Base-by-base conservation (phyloP, 2,113 vertebrate species). In the Acrocephalus kingi region DNA sequence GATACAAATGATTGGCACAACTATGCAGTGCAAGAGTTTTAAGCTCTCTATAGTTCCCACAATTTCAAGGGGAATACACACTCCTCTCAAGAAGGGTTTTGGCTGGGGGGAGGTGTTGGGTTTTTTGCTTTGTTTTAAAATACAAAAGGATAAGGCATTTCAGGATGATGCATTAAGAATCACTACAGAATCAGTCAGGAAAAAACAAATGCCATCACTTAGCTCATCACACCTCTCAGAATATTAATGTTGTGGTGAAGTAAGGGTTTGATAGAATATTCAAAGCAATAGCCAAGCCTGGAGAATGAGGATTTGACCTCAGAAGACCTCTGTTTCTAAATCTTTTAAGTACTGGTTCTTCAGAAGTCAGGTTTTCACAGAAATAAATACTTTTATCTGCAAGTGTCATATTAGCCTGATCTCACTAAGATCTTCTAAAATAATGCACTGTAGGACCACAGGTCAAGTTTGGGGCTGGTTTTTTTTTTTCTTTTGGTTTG, bases 51-150 rank as follows among this genome's bases (percentile, higher is more conserved):
- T 5, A 31, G 13, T n/a, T 74, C 16, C 20, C 13, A 45, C 37
- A 24, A 88, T 27, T 63, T 76, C 55, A 80, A n/a, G 43, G 8
- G 15, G 12, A 63, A 43, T 30, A 68, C 73, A 35, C 14, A 56
- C 3, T 46, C 14, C 9, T 77, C 37, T 91, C 11, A 80, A 69
- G 16, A 84, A 77, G 14, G 7, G 17, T 0, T 43, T 72, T 85
- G 19, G 4, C 0, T 63, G 24, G 9, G 4, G 5, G 4, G 2
- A 11, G 7, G 11, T 24, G 19, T 10, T 37, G 37, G 0, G 1
- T 3, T 27, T 73, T 64, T 61, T 28, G 6, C 7, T 87, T 66
- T 58, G 11, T 27, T 94, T 85, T 56, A 27, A 76, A 89, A 69
- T 77, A 7, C 43, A 89, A 72, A 85, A 76, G 9, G 14, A 25